Percentiles rank a stretch among this genome's conserved stretches.
These are phyloP conservation scores for Chaunax sp. DNA, from an alignment of 2,797 vertebrate species.

Conservation along the genomic window DNA sequence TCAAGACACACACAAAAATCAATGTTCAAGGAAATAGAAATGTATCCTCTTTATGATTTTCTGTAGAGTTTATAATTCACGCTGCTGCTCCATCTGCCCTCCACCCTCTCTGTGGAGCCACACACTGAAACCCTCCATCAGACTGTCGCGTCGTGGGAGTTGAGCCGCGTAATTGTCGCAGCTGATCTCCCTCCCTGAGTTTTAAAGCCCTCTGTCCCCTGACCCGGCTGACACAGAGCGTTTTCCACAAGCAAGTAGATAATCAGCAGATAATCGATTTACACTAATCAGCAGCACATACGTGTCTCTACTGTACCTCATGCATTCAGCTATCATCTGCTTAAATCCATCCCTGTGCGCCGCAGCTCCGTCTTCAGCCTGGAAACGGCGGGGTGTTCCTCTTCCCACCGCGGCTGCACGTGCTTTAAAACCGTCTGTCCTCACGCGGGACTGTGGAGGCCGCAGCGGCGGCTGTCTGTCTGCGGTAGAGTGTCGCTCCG, in stretches of 20 bases:
- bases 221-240: not conserved
- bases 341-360: constrained; percentile 74
- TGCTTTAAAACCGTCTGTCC: constrained; percentile 20
- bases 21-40: not conserved
- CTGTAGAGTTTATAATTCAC: no score
- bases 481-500: constrained; percentile 17
- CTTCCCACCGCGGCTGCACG: constrained; percentile 58
- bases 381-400: constrained; percentile 58
- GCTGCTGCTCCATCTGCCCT: not conserved
- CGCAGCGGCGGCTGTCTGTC: no score
- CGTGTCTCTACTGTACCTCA: constrained; percentile 74
- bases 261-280: constrained; percentile 29
- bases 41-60: not conserved
- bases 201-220: not conserved
- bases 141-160: not conserved
- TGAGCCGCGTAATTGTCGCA: not conserved
- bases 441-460: constrained; percentile 8
- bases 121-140: not conserved
- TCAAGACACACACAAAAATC: no score
- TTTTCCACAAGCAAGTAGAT: constrained; percentile 14
- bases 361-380: constrained; percentile 49
- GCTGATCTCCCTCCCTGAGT: not conserved
- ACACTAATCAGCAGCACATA: constrained; percentile 21
- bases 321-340: constrained; percentile 71
- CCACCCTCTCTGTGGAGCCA: not conserved